Conservation (phyloP, 1,140 invertebrate species). For the Zaprionus nigranus region DNA sequence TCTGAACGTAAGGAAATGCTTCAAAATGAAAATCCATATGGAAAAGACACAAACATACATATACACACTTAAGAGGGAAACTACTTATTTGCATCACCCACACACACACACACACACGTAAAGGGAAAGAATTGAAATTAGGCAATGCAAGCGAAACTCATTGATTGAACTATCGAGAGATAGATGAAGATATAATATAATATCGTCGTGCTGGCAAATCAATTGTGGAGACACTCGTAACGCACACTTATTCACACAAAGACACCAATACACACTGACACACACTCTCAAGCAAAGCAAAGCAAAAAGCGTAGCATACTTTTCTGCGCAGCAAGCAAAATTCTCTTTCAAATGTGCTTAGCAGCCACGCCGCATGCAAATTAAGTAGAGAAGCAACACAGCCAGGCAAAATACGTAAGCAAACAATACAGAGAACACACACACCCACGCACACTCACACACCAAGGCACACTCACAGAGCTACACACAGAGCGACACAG, state of each 20-base stretch:
- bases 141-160: constrained; percentile 19
- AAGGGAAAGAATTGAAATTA: constrained; percentile 24
- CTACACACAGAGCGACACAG: constrained; percentile 46
- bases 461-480: constrained; percentile 33
- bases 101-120: constrained; percentile 12
- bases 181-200: constrained; percentile 20
- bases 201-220: constrained; percentile 72
- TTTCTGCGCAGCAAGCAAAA: constrained; percentile 46
- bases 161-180: constrained; percentile 1
- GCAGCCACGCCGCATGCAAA: constrained; percentile 28
- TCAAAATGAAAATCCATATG: constrained; percentile 33
- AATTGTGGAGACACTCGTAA: constrained; percentile 60
- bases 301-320: constrained; percentile 49
- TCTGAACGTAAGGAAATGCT: constrained; percentile 42
- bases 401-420: constrained; percentile 48
- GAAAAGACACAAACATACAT: constrained; percentile 16
- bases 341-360: not conserved
- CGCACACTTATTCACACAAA: constrained; percentile 32
- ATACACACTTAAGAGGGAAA: constrained; percentile 10
- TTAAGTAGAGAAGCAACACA: constrained; percentile 26
- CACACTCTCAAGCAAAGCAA: not conserved
- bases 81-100: constrained; percentile 10
- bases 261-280: constrained; percentile 20
- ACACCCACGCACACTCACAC: constrained; percentile 25
- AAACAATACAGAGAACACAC: constrained; percentile 18